Conservation (phyloP, 2,113 vertebrate genomes). For the Todiramphus saurophagus region DNA sequence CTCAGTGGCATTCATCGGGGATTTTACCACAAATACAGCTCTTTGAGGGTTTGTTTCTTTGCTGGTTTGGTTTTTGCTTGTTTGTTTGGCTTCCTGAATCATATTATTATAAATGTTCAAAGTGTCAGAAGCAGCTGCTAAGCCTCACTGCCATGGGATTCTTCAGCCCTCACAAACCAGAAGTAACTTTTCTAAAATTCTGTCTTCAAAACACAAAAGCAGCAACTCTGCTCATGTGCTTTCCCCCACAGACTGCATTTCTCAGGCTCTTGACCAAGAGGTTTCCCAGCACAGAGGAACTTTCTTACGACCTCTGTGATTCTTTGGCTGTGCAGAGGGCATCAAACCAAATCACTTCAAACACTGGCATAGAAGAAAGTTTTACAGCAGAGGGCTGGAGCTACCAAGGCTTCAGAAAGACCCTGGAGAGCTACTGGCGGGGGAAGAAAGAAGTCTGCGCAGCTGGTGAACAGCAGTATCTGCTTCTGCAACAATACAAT, state of each 20-base stretch:
- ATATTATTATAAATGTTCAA: accelerated
- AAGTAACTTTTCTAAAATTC: background rate
- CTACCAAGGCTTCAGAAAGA: too few species aligned
- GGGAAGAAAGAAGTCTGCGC: too few species aligned
- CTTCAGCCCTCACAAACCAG: background rate
- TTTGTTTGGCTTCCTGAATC: background rate
- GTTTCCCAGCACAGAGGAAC: background rate
- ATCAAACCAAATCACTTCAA: too few species aligned
- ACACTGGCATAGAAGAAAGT: too few species aligned
- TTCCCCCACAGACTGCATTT: background rate
- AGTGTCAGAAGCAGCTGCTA: background rate
- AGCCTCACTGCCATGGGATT: background rate
- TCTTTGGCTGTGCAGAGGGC: too few species aligned
- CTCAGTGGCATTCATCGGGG: background rate
- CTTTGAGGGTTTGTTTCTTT: background rate
- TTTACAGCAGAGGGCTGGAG: too few species aligned
- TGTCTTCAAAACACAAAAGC: background rate
- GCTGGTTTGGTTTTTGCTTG: too few species aligned
- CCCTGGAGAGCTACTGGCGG: too few species aligned
- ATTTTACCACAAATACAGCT: background rate
- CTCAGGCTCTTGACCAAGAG: background rate
- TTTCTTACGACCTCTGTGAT: background rate
- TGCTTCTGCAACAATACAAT: too few species aligned
- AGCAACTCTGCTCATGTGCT: background rate
- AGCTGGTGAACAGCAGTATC: too few species aligned